phyloP scores from a whole-genome alignment of 1,140 invertebrate species.

The Drosophila simulans region DNA sequence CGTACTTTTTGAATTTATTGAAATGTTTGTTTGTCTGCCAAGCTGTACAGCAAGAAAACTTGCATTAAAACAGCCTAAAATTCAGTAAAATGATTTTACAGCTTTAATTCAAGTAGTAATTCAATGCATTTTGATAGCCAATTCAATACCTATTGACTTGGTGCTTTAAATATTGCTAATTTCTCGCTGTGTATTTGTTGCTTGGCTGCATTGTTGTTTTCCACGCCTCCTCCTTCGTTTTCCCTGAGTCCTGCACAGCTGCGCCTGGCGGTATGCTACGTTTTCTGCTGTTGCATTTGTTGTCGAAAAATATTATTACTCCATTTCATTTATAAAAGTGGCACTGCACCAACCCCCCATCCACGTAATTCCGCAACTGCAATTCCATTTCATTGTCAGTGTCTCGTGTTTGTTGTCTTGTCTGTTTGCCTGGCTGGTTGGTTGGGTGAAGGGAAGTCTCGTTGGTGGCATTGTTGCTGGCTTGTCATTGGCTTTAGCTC shows the following conservation, averaged over 20 bases:
- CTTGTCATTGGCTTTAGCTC: conserved; percentile 53
- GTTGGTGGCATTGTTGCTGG: conserved; percentile 36
- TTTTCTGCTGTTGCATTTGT: conserved; percentile 51
- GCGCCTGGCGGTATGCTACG: conserved; percentile 45
- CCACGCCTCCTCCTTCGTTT: conserved; percentile 4
- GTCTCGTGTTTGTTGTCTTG: conserved; percentile 39
- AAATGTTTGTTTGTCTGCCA: conserved; percentile 81
- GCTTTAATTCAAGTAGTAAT: no score
- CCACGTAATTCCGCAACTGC: conserved; percentile 28
- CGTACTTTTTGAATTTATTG: conserved; percentile 76
- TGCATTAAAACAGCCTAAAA: neutral
- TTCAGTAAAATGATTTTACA: no score
- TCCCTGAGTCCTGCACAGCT: conserved; percentile 39
- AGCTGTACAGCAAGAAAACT: conserved; percentile 5
- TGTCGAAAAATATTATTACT: conserved; percentile 83
- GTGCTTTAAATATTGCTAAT: no score
- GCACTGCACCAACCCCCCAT: neutral
- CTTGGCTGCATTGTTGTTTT: conserved; percentile 51
- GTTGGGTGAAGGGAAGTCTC: neutral
- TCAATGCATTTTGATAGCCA: no score
- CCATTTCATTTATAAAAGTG: conserved; percentile 83
- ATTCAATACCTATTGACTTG: no score
- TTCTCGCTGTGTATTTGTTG: conserved; percentile 21
- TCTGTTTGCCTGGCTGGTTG: neutral
- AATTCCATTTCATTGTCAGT: conserved; percentile 78